Percentiles rank a stretch among this genome's conserved stretches.
Evolutionary conservation across 1,140 invertebrate species (phyloP).

Genomic region (Drosophila sulfurigaster): DNA sequence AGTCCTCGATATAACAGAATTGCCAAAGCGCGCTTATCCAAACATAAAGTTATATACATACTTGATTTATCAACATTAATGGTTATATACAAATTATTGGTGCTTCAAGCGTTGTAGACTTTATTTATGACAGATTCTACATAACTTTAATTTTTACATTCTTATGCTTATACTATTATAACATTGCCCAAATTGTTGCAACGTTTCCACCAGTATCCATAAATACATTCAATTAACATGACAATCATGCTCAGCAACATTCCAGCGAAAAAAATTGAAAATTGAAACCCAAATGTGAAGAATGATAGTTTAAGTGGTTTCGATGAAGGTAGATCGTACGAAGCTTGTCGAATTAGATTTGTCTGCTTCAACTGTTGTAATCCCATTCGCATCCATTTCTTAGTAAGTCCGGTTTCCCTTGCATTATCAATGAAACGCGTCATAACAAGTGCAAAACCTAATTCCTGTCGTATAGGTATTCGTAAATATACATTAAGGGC

Average conservation of each 20-base stretch:
- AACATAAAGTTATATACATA: no score
- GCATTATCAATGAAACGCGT: no score
- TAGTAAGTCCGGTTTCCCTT: neutral
- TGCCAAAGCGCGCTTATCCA: no score
- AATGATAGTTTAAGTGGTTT: no score
- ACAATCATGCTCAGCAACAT: neutral
- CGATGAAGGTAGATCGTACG: neutral
- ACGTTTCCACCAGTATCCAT: neutral
- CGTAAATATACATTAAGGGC: neutral
- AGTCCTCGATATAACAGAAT: no score
- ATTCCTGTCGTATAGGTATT: neutral
- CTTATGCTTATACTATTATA: conserved; percentile 2
- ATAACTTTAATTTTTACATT: no score
- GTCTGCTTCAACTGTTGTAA: neutral
- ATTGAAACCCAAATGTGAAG: neutral
- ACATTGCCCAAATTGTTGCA: neutral
- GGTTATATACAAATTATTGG: no score
- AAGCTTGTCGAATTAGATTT: neutral
- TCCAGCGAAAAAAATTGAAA: neutral
- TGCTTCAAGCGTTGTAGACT: no score
- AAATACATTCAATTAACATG: neutral
- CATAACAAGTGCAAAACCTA: no score
- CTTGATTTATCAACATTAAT: no score
- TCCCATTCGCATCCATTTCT: neutral
- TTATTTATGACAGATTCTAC: no score